Base-by-base conservation (phyloP, 2,888 invertebrate species). In the Bellardia bayeri region DNA sequence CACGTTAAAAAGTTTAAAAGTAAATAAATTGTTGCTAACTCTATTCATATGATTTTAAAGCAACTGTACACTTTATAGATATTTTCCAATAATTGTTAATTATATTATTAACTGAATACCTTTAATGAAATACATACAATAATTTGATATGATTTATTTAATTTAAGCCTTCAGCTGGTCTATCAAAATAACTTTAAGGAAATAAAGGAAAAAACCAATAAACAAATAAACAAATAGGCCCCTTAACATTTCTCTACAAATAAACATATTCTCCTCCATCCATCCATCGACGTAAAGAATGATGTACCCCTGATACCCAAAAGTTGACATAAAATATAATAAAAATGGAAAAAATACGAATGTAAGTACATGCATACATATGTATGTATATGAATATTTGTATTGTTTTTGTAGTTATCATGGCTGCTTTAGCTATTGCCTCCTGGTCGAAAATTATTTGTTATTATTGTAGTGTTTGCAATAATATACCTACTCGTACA, bases 381-480 rank as follows among this genome's bases (percentile, higher is more conserved):
- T n/a, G n/a, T 56, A 56, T 3, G 14, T 23, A 23, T 23, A 1
- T 16, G 8, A 23, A 45, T 33, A 4, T 33, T 1, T 33, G 37
- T 37, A 37, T n/a, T n/a, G 14, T 54, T 54, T n/a, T 56, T 16
- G 54, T 56, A 56, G 54, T 56, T 56, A 9, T 56, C 23, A 56
- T 56, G 56, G 2, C 23, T 56, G 56, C n/a, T 69, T 11, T 13
- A n/a, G 68, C 30, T 40, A 33, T 11, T 13, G 56, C 6, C 64
- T 16, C 16, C 23, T 64, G 58, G 9, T 63, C 9, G 14, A 14
- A 7, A 13, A 40, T 23, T 58, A 5, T 33, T 56, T 56, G 40
- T 40, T 68, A 72, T 72, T 72, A 33, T 72, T 72, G 56, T 61
- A 30, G 45, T 74, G 58, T 74, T 74, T 61, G 45, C 61, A 61